Percentiles rank a stretch among this genome's conserved stretches.
Evolutionary conservation across 2,888 invertebrate genomes (phyloP).

Genomic region (Meghimatium bilineatum): DNA sequence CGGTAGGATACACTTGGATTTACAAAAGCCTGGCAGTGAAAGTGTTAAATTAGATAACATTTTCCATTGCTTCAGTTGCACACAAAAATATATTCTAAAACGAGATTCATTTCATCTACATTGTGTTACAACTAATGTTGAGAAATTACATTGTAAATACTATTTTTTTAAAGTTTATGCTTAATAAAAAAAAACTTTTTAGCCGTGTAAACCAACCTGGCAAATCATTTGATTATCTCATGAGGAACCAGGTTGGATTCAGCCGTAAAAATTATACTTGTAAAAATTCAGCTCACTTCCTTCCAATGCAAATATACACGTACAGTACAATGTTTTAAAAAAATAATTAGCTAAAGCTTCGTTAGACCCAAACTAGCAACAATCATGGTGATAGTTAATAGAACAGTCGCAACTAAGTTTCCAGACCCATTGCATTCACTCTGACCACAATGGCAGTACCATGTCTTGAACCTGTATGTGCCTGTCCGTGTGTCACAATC

Average conservation of each 20-base stretch:
- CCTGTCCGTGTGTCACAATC: constrained; percentile 54
- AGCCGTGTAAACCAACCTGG: not conserved
- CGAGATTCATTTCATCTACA: not conserved
- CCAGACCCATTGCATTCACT: constrained; percentile 51
- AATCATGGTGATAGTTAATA: constrained; percentile 3
- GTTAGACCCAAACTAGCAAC: constrained; percentile 9
- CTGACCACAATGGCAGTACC: constrained; percentile 53
- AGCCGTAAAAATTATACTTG: not conserved
- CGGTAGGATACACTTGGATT: too few relatives aligned
- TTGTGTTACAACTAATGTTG: not conserved
- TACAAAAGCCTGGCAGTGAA: too few relatives aligned
- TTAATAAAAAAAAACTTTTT: not conserved
- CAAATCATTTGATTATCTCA: not conserved
- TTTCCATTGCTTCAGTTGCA: constrained; percentile 9
- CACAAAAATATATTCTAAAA: not conserved
- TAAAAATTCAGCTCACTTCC: not conserved
- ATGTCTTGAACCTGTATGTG: constrained; percentile 52
- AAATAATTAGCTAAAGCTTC: constrained; percentile 4
- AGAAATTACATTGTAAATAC: too few relatives aligned
- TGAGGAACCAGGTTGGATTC: not conserved
- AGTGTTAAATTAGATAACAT: too few relatives aligned
- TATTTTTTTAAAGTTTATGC: too few relatives aligned
- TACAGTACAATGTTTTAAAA: not conserved
- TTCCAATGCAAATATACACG: not conserved
- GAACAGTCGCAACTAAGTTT: constrained; percentile 5